These are phyloP conservation scores for Agraylea sexmaculata DNA, from an alignment of 1,140 invertebrate species.

Conservation along the genomic window DNA sequence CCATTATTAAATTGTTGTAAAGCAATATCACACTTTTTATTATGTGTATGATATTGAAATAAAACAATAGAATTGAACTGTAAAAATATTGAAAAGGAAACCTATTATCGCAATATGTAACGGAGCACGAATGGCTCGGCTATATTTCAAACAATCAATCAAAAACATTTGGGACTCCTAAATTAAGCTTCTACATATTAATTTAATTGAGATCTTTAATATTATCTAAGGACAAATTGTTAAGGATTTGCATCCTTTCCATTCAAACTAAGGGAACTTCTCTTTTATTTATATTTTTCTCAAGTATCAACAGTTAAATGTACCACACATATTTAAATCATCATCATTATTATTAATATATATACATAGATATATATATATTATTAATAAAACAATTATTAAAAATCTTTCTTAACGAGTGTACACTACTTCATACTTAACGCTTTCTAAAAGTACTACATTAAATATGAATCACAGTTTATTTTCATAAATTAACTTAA, in stretches of 20 bases:
- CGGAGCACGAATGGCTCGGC: neutral
- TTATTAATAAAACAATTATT: slow-evolving; percentile 23
- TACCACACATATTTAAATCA: slow-evolving; percentile 15
- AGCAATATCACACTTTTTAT: too few species aligned
- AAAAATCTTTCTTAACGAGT: slow-evolving; percentile 19
- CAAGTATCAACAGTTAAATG: slow-evolving; percentile 15
- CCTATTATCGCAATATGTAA: too few species aligned
- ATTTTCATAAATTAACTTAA: slow-evolving; percentile 24
- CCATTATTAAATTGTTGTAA: too few species aligned
- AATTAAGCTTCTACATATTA: slow-evolving; percentile 11
- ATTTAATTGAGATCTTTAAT: slow-evolving; percentile 20
- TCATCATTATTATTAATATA: too few species aligned
- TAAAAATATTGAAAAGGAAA: too few species aligned
- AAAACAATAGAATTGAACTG: too few species aligned
- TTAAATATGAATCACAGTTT: slow-evolving; percentile 23
- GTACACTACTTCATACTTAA: slow-evolving; percentile 17
- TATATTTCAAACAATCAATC: neutral
- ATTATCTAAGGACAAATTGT: slow-evolving; percentile 8
- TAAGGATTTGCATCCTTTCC: slow-evolving; percentile 7
- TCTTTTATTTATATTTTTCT: slow-evolving; percentile 9
- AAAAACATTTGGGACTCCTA: slow-evolving; percentile 11
- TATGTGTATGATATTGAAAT: too few species aligned
- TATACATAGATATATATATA: too few species aligned
- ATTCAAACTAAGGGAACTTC: slow-evolving; percentile 6
- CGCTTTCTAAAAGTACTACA: slow-evolving; percentile 22